Conservation (phyloP, 2,113 vertebrate species). For the Prietella phreatophila region DNA sequence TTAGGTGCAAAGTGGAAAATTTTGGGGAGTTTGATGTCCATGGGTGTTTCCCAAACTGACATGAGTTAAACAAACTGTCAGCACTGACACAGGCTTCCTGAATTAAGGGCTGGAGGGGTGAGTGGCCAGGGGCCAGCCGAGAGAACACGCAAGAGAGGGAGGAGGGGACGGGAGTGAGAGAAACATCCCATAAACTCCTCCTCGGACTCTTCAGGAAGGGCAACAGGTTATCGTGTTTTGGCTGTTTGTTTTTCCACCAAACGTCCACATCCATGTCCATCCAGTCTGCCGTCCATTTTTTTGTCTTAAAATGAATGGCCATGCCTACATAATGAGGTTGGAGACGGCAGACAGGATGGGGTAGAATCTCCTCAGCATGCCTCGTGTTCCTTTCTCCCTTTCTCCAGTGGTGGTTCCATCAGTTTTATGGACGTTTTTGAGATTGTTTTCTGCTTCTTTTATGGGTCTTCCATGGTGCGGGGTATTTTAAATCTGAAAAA, state of each 20-base stretch:
- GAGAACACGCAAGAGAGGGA: slow-evolving; percentile 11
- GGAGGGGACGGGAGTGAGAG: slow-evolving; percentile 34
- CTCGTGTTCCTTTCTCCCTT: not conserved
- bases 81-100: slow-evolving; percentile 60
- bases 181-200: slow-evolving; percentile 50
- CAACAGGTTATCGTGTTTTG: slow-evolving; percentile 54
- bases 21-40: slow-evolving; percentile 21
- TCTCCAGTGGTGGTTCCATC: not conserved
- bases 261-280: not conserved
- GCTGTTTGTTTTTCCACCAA: slow-evolving; percentile 48
- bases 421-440: not conserved
- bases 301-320: not conserved
- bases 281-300: not conserved
- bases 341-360: not conserved
- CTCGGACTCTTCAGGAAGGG: slow-evolving; percentile 62
- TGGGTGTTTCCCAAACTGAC: slow-evolving; percentile 51
- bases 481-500: not conserved
- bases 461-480: not conserved
- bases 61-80: slow-evolving; percentile 56
- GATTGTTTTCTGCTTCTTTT: not conserved
- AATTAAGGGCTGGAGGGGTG: slow-evolving; percentile 38
- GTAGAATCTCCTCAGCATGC: not conserved
- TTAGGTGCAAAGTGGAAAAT: slow-evolving; percentile 37
- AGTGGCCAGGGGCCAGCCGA: slow-evolving; percentile 46
- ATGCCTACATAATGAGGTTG: not conserved